phyloP scores from a whole-genome alignment of 2,888 invertebrate species.

The Leucoptera coffeella region DNA sequence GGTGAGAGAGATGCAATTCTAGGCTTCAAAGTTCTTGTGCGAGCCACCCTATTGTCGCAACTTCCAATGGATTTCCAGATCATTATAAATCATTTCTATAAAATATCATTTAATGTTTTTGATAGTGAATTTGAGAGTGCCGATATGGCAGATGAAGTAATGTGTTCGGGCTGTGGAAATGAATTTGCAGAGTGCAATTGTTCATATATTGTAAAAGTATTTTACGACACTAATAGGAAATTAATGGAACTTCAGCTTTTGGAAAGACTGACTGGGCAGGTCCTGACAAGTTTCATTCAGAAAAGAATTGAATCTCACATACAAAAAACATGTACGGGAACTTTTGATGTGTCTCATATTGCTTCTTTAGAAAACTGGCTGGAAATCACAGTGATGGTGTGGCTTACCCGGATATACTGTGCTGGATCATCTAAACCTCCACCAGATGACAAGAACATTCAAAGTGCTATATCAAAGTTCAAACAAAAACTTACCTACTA shows the following conservation, averaged over 20 bases:
- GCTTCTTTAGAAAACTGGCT: slow-evolving; percentile 80
- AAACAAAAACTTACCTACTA: slow-evolving; percentile 74
- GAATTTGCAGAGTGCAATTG: slow-evolving; percentile 55
- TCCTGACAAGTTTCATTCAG: slow-evolving; percentile 78
- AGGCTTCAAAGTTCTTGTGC: slow-evolving; percentile 59
- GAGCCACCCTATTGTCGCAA: slow-evolving; percentile 63
- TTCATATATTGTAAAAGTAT: slow-evolving; percentile 60
- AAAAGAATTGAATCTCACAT: slow-evolving; percentile 78
- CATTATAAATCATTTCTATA: slow-evolving; percentile 70
- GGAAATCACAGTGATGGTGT: slow-evolving; percentile 76
- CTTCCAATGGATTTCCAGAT: slow-evolving; percentile 63
- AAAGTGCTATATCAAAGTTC: slow-evolving; percentile 58
- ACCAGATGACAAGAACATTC: slow-evolving; percentile 46
- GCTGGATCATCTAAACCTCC: slow-evolving; percentile 55
- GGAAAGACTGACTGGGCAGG: slow-evolving; percentile 79
- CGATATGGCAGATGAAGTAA: slow-evolving; percentile 52
- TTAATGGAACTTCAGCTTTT: slow-evolving; percentile 71
- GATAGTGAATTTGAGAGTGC: slow-evolving; percentile 40
- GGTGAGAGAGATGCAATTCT: slow-evolving; percentile 47
- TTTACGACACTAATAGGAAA: slow-evolving; percentile 71
- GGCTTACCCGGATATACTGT: slow-evolving; percentile 79
- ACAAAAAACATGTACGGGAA: slow-evolving; percentile 77
- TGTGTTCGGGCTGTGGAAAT: slow-evolving; percentile 69
- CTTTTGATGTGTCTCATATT: slow-evolving; percentile 79
- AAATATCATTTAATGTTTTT: slow-evolving; percentile 70